phyloP scores from a whole-genome alignment of 2,113 vertebrate genomes.

The Rhea pennata region DNA sequence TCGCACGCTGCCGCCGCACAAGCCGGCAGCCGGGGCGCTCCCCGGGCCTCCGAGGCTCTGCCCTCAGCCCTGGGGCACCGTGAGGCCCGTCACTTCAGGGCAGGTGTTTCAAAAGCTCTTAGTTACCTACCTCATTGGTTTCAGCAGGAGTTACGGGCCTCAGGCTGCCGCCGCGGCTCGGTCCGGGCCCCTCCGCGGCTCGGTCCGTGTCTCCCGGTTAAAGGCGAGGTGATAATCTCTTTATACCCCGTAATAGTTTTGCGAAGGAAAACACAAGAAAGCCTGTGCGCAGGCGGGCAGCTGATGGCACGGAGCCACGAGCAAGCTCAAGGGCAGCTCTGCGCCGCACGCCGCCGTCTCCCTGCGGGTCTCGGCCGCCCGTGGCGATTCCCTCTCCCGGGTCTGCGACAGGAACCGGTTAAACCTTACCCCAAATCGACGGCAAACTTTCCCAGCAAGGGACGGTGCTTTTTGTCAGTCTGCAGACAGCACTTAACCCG shows the following conservation, averaged over 20 bases:
- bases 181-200: not conserved
- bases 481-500: not conserved
- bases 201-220: not conserved
- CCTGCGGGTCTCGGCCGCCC: not conserved
- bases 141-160: not conserved
- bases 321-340: not conserved
- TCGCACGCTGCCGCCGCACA: not conserved
- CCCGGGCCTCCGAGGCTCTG: not conserved
- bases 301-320: not conserved
- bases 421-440: too few relatives aligned
- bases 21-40: not conserved
- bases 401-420: not conserved
- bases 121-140: not conserved
- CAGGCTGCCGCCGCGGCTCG: not conserved
- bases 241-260: not conserved
- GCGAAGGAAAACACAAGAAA: not conserved
- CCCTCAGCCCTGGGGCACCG: not conserved
- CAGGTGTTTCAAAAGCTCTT: not conserved
- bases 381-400: not conserved
- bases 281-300: rapidly evolving
- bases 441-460: not conserved
- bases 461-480: not conserved
- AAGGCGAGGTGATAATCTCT: not conserved
- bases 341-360: not conserved
- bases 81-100: not conserved